phyloP scores from a whole-genome alignment of 2,113 vertebrate species.

The Corythoichthys intestinalis region DNA sequence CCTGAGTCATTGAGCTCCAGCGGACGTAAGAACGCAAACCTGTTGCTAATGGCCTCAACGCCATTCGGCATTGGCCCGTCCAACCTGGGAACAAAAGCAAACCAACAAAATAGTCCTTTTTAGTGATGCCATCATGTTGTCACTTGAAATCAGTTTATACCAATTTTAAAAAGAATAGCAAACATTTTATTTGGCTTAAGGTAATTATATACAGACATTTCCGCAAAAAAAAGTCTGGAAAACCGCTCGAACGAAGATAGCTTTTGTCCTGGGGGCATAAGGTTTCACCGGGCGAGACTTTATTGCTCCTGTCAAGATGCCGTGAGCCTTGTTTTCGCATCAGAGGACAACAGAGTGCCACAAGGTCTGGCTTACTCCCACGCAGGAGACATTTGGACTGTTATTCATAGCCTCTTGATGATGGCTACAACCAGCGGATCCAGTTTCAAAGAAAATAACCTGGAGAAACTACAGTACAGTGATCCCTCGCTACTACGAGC shows the following conservation, averaged over 20 bases:
- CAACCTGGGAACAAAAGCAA: constrained; percentile 67
- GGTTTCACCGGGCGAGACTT: constrained; percentile 27
- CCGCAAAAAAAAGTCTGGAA: neutral
- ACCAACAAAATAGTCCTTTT: no score
- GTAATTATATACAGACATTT: neutral
- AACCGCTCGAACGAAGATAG: neutral
- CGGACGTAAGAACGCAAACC: constrained; percentile 82
- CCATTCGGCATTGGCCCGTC: constrained; percentile 86
- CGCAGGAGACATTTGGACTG: constrained; percentile 45
- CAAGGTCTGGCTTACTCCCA: constrained; percentile 30
- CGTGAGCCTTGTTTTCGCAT: constrained; percentile 42
- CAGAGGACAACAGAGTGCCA: constrained; percentile 48
- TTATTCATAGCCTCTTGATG: constrained; percentile 54
- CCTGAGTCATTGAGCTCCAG: constrained; percentile 88
- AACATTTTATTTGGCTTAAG: neutral
- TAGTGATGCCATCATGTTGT: no score
- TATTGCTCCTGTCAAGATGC: constrained; percentile 22
- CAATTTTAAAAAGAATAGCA: constrained; percentile 17
- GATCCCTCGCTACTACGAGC: no score
- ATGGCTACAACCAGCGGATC: constrained; percentile 44
- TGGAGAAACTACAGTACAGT: neutral
- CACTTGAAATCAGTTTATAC: no score
- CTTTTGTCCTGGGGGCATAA: constrained; percentile 3
- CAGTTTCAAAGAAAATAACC: constrained; percentile 18
- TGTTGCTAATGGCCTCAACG: constrained; percentile 79